Percentiles rank a stretch among this genome's conserved stretches.
phyloP scores from a whole-genome alignment of 2,797 vertebrate genomes.

The Scomberomorus guttatus region DNA sequence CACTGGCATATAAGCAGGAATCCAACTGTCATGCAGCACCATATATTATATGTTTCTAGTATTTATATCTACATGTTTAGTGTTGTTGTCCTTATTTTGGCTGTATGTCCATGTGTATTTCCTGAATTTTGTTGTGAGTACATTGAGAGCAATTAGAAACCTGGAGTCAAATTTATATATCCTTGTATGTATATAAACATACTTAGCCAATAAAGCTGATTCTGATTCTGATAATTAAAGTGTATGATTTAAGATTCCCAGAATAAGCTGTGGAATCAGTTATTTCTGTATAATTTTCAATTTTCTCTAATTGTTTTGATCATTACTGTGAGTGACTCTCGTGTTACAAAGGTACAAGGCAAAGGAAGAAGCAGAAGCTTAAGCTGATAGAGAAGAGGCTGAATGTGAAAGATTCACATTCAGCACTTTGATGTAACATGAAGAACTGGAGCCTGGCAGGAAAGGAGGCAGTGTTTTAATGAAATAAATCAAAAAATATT shows the following conservation, averaged over 20 bases:
- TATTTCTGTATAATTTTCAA: not conserved
- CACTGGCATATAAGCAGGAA: not conserved
- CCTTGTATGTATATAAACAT: too few species aligned
- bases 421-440: slow-evolving; percentile 6
- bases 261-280: not conserved
- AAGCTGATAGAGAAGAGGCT: not conserved
- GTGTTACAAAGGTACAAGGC: not conserved
- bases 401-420: not conserved
- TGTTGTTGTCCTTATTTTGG: too few species aligned
- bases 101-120: too few species aligned
- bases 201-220: too few species aligned
- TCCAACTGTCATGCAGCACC: not conserved
- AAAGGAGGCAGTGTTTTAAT: not conserved
- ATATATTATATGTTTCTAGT: slow-evolving; percentile 19
- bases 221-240: not conserved
- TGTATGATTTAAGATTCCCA: not conserved
- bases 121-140: too few species aligned
- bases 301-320: not conserved
- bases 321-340: not conserved
- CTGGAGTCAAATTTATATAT: too few species aligned
- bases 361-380: too few species aligned
- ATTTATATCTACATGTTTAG: too few species aligned
- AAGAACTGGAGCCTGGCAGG: not conserved
- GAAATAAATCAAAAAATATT: too few species aligned
- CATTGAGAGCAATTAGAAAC: too few species aligned